phyloP scores from a whole-genome alignment of 2,888 invertebrate genomes.

The Caenorhabditis angaria region DNA sequence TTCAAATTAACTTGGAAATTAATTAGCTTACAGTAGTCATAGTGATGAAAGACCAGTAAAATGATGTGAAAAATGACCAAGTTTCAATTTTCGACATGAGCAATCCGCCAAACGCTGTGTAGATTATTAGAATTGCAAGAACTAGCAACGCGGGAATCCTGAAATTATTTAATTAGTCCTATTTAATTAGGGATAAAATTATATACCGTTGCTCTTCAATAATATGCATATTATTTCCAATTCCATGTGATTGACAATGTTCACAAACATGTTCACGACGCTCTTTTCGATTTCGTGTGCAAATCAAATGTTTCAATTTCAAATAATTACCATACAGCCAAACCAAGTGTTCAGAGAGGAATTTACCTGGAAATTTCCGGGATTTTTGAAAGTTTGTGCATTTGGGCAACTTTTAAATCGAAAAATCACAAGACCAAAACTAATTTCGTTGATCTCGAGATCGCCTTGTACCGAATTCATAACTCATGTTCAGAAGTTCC shows the following conservation, averaged over 20 bases:
- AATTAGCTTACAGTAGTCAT: conserved; percentile 72
- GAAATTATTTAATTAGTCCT: no score
- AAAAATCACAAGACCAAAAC: no score
- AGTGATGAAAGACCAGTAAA: conserved; percentile 73
- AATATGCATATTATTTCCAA: conserved; percentile 63
- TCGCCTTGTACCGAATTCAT: neutral
- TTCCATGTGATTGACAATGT: conserved; percentile 67
- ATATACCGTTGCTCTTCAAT: conserved; percentile 65
- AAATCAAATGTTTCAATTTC: conserved; percentile 56
- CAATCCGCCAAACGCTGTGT: conserved; percentile 72
- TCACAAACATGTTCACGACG: conserved; percentile 67
- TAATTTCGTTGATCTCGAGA: no score
- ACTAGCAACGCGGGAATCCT: conserved; percentile 72
- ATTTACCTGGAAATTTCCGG: conserved; percentile 60
- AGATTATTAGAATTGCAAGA: conserved; percentile 69
- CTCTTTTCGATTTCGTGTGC: conserved; percentile 39
- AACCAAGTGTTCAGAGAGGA: conserved; percentile 70
- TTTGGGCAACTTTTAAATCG: neutral
- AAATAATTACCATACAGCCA: conserved; percentile 72
- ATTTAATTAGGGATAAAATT: conserved; percentile 7
- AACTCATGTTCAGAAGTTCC: neutral
- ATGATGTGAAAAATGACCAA: conserved; percentile 72
- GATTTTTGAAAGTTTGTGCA: neutral
- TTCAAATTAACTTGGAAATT: neutral
- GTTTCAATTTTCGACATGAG: conserved; percentile 70